These are phyloP conservation scores for Catharus ustulatus DNA, from an alignment of 2,797 vertebrate species.

Conservation along the genomic window DNA sequence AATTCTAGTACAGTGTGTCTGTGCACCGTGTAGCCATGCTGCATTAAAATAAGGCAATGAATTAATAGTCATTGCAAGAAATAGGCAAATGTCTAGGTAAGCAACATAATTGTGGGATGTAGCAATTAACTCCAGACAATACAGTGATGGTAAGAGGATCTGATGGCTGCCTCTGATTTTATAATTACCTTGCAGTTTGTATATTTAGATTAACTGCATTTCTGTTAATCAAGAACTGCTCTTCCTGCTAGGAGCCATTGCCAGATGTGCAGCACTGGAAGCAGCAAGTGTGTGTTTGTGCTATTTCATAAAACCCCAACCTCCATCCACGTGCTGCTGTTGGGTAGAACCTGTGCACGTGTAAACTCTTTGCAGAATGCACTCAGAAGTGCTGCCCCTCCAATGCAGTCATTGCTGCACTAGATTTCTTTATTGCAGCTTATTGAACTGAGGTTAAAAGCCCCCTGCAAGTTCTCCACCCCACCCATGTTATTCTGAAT, in stretches of 20 bases:
- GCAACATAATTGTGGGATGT: neutral
- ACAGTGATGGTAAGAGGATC: neutral
- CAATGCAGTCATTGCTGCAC: neutral
- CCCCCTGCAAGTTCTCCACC: neutral
- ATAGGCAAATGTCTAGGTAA: neutral
- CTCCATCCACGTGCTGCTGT: neutral
- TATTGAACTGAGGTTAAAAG: neutral
- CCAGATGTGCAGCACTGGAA: neutral
- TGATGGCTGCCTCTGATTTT: slow-evolving; percentile 24
- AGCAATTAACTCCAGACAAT: slow-evolving; percentile 35
- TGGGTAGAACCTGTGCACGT: rapidly evolving
- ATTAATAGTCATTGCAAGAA: neutral
- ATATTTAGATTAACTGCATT: neutral
- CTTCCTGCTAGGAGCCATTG: neutral
- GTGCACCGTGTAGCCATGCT: neutral
- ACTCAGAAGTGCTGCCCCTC: neutral
- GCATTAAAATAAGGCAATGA: neutral
- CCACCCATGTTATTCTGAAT: neutral
- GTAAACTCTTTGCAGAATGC: neutral
- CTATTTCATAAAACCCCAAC: neutral
- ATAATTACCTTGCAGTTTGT: slow-evolving; percentile 16
- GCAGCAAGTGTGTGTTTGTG: neutral
- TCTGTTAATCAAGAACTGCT: neutral
- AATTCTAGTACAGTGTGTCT: neutral
- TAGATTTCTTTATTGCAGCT: neutral